A percentile compares a stretch with the other conserved stretches of the same genome.
phyloP scores from a whole-genome alignment of 92 coral and sea anemone species.

The Phenganax subtilis region DNA sequence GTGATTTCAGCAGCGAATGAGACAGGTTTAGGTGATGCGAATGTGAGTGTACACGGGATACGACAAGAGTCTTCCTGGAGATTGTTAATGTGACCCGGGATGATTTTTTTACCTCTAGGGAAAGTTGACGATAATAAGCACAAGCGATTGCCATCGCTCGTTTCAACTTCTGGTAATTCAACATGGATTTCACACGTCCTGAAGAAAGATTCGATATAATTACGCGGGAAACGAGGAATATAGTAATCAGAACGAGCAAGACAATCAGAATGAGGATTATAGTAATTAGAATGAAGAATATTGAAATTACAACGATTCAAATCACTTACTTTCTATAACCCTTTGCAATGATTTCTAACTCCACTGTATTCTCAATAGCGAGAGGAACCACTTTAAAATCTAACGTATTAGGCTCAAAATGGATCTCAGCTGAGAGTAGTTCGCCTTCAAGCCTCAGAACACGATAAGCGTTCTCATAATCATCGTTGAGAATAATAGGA shows the following conservation, averaged over 20 bases:
- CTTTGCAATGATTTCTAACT: conserved; percentile 74
- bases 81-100: conserved; percentile 57
- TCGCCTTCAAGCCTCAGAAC: conserved; percentile 75
- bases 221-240: background rate
- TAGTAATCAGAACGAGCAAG: no score
- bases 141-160: conserved; percentile 75
- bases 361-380: conserved; percentile 62
- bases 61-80: conserved; percentile 60
- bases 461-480: conserved; percentile 75
- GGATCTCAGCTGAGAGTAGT: conserved; percentile 58
- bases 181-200: conserved; percentile 67
- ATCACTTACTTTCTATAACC: conserved; percentile 77
- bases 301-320: background rate
- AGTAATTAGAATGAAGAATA: background rate
- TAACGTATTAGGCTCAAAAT: conserved; percentile 73
- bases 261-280: background rate
- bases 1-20: conserved; percentile 54
- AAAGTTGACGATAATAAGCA: conserved; percentile 67
- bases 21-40: conserved; percentile 80
- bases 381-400: conserved; percentile 76
- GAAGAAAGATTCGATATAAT: background rate
- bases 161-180: conserved; percentile 77
- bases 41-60: conserved; percentile 68
- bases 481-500: conserved; percentile 78
- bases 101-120: conserved; percentile 73